Evolutionary conservation across 2,888 invertebrate genomes (phyloP).

Genomic region (Macaria notata): DNA sequence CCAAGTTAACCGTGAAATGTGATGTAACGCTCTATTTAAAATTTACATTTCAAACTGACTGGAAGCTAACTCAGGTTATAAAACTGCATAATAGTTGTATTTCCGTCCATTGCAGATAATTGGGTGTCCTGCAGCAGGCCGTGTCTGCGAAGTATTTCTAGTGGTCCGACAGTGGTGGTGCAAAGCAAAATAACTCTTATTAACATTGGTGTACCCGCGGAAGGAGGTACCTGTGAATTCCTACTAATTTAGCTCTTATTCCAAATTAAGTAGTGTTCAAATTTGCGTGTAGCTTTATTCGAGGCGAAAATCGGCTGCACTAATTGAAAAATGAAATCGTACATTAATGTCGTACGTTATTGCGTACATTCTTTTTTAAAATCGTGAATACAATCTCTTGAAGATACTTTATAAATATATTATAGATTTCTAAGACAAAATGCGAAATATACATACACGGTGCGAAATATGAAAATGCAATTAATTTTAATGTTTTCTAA

Average conservation of each 20-base stretch:
- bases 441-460: constrained; percentile 11
- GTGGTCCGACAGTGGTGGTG: constrained; percentile 75
- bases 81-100: too few species aligned
- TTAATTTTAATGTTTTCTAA: constrained; percentile 17
- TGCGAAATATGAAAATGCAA: constrained; percentile 24
- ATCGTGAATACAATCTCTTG: too few species aligned
- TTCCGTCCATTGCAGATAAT: constrained; percentile 46
- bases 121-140: constrained; percentile 40
- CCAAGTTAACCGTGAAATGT: too few species aligned
- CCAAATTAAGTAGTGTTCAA: constrained; percentile 41
- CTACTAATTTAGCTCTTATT: constrained; percentile 66
- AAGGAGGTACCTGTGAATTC: constrained; percentile 51
- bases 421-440: background rate
- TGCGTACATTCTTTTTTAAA: too few species aligned
- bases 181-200: constrained; percentile 20
- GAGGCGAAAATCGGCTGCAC: background rate
- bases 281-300: constrained; percentile 17
- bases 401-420: too few species aligned
- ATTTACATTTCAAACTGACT: too few species aligned
- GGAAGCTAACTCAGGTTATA: too few species aligned
- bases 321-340: too few species aligned
- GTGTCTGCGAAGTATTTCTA: constrained; percentile 45
- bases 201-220: constrained; percentile 37
- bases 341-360: too few species aligned
- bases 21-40: too few species aligned